A percentile compares a stretch with the other conserved stretches of the same genome.
Conservation (phyloP, 1,140 invertebrate genomes). For the Potamilus streckersoni region DNA sequence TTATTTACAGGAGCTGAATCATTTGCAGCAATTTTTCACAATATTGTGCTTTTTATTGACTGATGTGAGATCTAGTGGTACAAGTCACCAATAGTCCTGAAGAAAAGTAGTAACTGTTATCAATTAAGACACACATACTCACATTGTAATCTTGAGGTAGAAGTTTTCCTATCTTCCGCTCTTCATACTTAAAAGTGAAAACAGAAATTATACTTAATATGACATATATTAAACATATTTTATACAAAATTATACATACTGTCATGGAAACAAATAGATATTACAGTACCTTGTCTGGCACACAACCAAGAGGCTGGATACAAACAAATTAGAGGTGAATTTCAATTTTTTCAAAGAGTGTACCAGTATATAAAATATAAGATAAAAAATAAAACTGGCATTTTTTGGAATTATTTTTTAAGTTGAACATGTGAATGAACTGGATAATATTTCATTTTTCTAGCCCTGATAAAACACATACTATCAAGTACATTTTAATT, state of each 20-base stretch:
- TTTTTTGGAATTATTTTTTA: too few relatives aligned
- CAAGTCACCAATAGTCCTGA: too few relatives aligned
- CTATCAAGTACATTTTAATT: too few relatives aligned
- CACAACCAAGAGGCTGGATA: background rate
- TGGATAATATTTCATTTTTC: too few relatives aligned
- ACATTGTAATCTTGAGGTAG: slow-evolving; percentile 32
- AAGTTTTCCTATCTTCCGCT: slow-evolving; percentile 37
- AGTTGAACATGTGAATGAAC: too few relatives aligned
- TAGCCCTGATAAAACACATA: too few relatives aligned
- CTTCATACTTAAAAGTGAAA: slow-evolving; percentile 37
- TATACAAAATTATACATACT: slow-evolving; percentile 7
- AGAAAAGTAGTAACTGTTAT: too few relatives aligned
- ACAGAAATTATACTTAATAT: slow-evolving; percentile 1
- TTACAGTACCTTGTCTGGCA: background rate
- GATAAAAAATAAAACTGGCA: too few relatives aligned
- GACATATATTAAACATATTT: slow-evolving; percentile 3
- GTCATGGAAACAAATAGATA: background rate
- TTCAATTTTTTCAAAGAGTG: background rate
- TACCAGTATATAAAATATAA: background rate
- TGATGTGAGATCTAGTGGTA: too few relatives aligned
- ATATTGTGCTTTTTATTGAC: too few relatives aligned
- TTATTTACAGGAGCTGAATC: too few relatives aligned
- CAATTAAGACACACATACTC: background rate
- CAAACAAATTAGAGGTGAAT: background rate
- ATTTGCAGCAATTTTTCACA: too few relatives aligned